Percentiles rank a stretch among this genome's conserved stretches.
Conservation (phyloP, 1,140 invertebrate species). For the Latrodectus geometricus region DNA sequence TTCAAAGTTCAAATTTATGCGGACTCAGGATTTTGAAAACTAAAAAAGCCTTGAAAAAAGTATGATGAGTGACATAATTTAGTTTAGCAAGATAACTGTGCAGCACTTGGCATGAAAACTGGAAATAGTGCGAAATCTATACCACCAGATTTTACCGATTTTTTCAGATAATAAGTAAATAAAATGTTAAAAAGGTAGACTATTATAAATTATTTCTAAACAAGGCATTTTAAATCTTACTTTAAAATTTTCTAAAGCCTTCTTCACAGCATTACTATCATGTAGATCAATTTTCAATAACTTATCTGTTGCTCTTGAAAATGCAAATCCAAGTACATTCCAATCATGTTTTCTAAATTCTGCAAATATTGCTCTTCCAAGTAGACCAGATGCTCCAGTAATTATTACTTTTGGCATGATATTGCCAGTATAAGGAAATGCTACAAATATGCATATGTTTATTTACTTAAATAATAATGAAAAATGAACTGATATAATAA, state of each 20-base stretch:
- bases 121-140: background rate
- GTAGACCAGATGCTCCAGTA: constrained; percentile 73
- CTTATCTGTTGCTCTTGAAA: constrained; percentile 66
- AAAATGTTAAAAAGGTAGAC: background rate
- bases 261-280: constrained; percentile 66
- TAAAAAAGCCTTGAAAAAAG: no score
- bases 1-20: no score
- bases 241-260: constrained; percentile 66
- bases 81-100: no score
- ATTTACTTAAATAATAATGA: no score
- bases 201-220: background rate
- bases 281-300: constrained; percentile 70
- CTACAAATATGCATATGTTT: no score
- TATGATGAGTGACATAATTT: no score
- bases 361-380: constrained; percentile 70
- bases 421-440: no score
- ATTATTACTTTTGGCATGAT: constrained; percentile 66
- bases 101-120: background rate
- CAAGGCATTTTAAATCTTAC: background rate
- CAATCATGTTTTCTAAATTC: constrained; percentile 68
- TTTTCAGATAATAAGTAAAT: background rate
- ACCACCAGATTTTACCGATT: background rate
- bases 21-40: no score
- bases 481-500: no score
- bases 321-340: constrained; percentile 70